Base-by-base conservation (phyloP, 2,888 invertebrate species). In the Chrysopilus asiliformis region DNA sequence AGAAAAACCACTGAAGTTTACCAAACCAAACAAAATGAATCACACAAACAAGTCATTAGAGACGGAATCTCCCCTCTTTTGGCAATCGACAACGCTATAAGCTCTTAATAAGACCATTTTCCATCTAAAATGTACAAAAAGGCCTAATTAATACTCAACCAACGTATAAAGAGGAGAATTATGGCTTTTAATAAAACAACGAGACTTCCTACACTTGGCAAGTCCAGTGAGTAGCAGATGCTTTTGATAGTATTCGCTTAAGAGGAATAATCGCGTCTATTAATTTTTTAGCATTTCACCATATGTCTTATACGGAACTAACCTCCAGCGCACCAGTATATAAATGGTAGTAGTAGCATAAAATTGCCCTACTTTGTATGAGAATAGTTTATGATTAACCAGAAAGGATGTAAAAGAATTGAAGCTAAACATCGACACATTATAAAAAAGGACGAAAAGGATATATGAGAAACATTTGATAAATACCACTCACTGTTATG, bases 271-370 rank as follows among this genome's bases (percentile, higher is more conserved):
- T 40, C 39, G 32, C 35, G 18, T 24, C 39, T 25, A 40, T 40
- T 40, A 40, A 40, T 40, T 36, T 35, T 40, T 40, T 40, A 40
- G 32, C 36, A 36, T 22, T 35, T 26, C 28, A 32, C 32, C 39
- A 40, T 40, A 32, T 40, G 39, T 40, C 36, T 32, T 29, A 30
- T 30, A 26, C 13, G 29, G 19, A 12, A 18, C 4, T 16, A 19
- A 36, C 31, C 32, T 16, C n/a, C n/a, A n/a, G n/a, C n/a, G n/a
- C n/a, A 25, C 14, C 25, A 14, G 25, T 24, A 5, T 9, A 4
- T 10, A 10, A 8, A 7, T 3, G 4, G 15, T 8, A 14, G 10
- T 31, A 2, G 9, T 17, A 17, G 4, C 28, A 10, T 12, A 16
- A 14, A 28, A 10, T 4, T n/a, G 15, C 28, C 28, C 14, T 9